These are phyloP conservation scores for Microctonus hyperodae DNA, from an alignment of 2,888 invertebrate genomes.

Conservation along the genomic window DNA sequence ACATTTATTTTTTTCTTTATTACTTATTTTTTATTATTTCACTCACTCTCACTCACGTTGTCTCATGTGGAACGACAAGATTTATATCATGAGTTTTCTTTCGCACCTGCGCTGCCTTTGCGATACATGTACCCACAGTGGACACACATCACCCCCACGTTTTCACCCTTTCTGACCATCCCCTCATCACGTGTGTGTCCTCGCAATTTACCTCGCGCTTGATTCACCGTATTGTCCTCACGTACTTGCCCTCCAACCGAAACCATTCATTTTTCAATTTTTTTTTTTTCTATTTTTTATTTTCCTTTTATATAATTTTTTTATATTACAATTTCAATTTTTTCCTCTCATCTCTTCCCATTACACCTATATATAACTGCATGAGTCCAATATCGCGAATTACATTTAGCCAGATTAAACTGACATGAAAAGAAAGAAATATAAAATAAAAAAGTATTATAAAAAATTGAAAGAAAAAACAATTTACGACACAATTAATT, in stretches of 20 bases:
- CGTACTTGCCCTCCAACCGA: constrained; percentile 35
- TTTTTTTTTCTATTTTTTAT: constrained; percentile 8
- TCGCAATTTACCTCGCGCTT: constrained; percentile 19
- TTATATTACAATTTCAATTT: not conserved
- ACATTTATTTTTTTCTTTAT: constrained; percentile 38
- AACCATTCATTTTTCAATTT: constrained; percentile 22
- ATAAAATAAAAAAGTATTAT: not conserved
- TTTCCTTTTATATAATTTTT: not conserved
- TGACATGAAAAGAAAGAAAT: not conserved
- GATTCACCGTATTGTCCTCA: constrained; percentile 40
- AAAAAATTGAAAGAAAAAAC: not conserved
- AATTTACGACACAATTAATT: not conserved
- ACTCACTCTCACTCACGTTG: constrained; percentile 34
- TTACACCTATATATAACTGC: not conserved
- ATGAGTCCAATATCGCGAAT: constrained; percentile 14
- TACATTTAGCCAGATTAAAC: constrained; percentile 20
- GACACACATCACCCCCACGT: too few species aligned
- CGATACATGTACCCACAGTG: constrained; percentile 16
- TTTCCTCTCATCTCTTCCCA: constrained; percentile 36
- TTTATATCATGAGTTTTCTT: constrained; percentile 55
- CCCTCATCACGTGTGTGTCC: not conserved
- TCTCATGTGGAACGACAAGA: constrained; percentile 43
- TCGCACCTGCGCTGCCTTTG: constrained; percentile 49
- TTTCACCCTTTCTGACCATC: not conserved
- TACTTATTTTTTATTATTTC: constrained; percentile 33